phyloP scores from a whole-genome alignment of 2,888 invertebrate genomes.

The Apoda limacodes region DNA sequence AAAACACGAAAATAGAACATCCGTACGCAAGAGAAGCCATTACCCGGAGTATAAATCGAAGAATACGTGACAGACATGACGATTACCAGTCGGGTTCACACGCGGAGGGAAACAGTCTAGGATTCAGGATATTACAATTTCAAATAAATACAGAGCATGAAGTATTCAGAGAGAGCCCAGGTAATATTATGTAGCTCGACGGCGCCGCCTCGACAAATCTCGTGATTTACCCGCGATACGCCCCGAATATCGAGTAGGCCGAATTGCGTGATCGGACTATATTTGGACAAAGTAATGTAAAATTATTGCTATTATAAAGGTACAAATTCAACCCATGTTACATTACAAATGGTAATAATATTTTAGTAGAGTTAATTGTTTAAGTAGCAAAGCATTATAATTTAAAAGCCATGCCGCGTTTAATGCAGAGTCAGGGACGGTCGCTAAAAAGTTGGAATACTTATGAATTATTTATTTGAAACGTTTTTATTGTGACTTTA shows the following conservation, averaged over 20 bases:
- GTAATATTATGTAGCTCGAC: conserved; percentile 62
- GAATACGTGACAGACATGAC: too few species aligned
- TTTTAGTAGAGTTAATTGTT: too few species aligned
- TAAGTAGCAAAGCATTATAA: too few species aligned
- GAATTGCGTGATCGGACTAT: conserved; percentile 61
- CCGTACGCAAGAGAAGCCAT: conserved; percentile 46
- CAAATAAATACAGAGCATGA: conserved; percentile 66
- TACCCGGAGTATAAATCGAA: too few species aligned
- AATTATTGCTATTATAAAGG: conserved; percentile 50
- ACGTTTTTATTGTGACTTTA: too few species aligned
- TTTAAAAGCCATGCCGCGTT: too few species aligned
- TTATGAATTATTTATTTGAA: too few species aligned
- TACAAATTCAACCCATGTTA: too few species aligned
- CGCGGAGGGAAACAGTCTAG: conserved; percentile 51
- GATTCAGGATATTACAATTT: conserved; percentile 65
- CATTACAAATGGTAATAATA: too few species aligned
- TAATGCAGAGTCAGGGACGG: too few species aligned
- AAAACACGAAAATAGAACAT: too few species aligned
- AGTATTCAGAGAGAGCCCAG: conserved; percentile 63
- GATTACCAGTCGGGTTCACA: conserved; percentile 57
- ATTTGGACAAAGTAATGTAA: conserved; percentile 59
- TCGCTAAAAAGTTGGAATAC: too few species aligned
- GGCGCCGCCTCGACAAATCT: conserved; percentile 64
- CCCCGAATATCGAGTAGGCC: conserved; percentile 61
- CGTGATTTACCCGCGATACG: conserved; percentile 66